A percentile compares a stretch with the other conserved stretches of the same genome.
phyloP scores from a whole-genome alignment of 37 sponge, comb jelly and placozoan species.

The Theonella swinhoei region DNA sequence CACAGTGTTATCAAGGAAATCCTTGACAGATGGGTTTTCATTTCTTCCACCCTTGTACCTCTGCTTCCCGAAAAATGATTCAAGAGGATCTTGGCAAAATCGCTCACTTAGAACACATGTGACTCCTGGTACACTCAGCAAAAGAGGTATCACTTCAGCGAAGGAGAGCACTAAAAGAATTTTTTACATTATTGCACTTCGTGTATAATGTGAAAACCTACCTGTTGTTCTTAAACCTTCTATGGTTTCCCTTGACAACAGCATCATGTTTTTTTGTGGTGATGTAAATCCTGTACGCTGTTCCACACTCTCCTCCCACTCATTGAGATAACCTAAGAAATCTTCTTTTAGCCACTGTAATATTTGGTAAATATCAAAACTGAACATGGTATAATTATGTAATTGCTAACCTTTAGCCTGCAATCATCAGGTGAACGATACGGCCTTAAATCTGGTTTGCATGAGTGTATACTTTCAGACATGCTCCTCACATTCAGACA shows the following conservation, averaged over 20 bases:
- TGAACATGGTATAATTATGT: no score
- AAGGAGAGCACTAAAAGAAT: constrained; percentile 26
- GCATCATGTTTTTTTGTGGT: constrained; percentile 1
- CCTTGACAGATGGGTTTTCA: constrained; percentile 35
- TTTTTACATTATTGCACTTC: neutral
- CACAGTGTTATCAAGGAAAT: constrained; percentile 6
- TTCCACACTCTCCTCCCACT: constrained; percentile 3
- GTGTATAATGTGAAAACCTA: neutral
- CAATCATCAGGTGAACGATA: no score
- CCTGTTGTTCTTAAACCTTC: constrained; percentile 1
- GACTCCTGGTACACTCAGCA: constrained; percentile 7
- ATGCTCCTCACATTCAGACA: no score
- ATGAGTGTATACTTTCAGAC: no score
- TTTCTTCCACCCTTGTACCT: constrained; percentile 19
- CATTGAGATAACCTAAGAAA: neutral
- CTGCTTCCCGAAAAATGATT: constrained; percentile 33
- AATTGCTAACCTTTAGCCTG: no score
- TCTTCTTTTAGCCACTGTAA: neutral
- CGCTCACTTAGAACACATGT: constrained; percentile 23
- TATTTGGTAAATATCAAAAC: neutral
- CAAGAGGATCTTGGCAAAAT: constrained; percentile 32
- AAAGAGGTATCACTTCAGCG: constrained; percentile 12
- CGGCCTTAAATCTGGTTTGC: no score
- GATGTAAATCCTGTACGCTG: neutral
- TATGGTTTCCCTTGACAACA: neutral